These are phyloP conservation scores for Odontophorus gujanensis DNA, from an alignment of 2,113 vertebrate genomes.

Conservation along the genomic window DNA sequence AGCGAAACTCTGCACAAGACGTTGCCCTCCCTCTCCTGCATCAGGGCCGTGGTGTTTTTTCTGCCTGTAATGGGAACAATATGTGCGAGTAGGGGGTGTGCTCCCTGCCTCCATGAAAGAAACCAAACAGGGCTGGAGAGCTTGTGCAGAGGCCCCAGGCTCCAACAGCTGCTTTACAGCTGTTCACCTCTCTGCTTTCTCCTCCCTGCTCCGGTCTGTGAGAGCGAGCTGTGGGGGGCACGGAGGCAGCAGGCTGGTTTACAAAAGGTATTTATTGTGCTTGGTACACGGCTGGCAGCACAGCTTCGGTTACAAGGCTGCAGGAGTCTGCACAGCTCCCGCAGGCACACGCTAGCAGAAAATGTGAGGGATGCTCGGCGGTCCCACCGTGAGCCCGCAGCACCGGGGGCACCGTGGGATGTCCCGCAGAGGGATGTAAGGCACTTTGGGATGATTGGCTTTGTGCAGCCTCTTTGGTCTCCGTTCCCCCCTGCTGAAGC, in stretches of 20 bases:
- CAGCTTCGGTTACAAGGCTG: background rate
- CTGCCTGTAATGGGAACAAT: background rate
- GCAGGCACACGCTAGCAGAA: background rate
- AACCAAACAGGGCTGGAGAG: background rate
- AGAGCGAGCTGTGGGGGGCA: background rate
- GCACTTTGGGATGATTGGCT: background rate
- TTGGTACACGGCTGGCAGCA: background rate
- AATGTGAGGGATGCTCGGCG: background rate
- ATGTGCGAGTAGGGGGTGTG: background rate
- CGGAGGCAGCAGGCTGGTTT: background rate
- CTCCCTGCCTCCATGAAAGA: background rate
- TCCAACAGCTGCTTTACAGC: background rate
- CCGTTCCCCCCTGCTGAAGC: rapidly evolving
- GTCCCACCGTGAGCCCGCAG: background rate
- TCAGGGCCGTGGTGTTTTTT: rapidly evolving
- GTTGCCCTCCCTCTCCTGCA: rapidly evolving
- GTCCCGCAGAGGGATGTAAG: background rate
- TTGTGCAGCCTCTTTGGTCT: background rate
- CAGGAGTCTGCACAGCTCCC: background rate
- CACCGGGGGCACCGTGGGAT: rapidly evolving
- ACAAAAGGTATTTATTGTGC: background rate
- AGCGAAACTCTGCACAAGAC: background rate
- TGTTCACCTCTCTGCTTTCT: background rate
- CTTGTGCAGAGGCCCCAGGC: too few relatives aligned
- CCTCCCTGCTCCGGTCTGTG: background rate